Conservation (phyloP, 92 coral and sea anemone species). For the Virgularia gustaviana region DNA sequence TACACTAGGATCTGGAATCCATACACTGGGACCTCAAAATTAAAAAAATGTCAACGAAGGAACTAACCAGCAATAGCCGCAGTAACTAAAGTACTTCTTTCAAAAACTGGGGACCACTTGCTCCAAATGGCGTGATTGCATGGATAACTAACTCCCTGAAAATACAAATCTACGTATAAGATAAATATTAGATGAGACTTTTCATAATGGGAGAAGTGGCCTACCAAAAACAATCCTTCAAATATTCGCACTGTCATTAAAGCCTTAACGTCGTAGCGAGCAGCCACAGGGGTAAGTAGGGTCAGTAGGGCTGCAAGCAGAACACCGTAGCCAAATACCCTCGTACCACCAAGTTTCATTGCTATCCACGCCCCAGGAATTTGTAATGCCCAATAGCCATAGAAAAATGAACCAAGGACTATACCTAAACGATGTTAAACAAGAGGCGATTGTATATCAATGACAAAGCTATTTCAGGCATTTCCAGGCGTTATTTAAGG, state of each 20-base stretch:
- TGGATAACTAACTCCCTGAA: slow-evolving; percentile 93
- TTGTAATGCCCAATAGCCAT: slow-evolving; percentile 96
- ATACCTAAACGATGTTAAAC: slow-evolving; percentile 66
- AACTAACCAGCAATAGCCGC: slow-evolving; percentile 92
- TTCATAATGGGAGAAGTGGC: slow-evolving; percentile 20
- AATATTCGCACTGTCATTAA: slow-evolving; percentile 81
- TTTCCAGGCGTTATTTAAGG: neutral
- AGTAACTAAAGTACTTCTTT: slow-evolving; percentile 88
- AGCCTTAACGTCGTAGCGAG: slow-evolving; percentile 85
- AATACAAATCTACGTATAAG: neutral
- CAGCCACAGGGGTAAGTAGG: slow-evolving; percentile 83
- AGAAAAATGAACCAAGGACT: slow-evolving; percentile 93
- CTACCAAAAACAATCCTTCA: slow-evolving; percentile 94
- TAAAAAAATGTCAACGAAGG: too few species aligned
- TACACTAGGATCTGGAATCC: too few species aligned
- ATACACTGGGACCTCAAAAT: too few species aligned
- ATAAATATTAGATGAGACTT: neutral
- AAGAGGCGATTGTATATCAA: neutral
- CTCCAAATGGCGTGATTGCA: slow-evolving; percentile 99
- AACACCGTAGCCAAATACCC: slow-evolving; percentile 98
- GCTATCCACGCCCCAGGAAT: slow-evolving; percentile 99
- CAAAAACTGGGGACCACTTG: slow-evolving; percentile 96
- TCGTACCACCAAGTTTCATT: slow-evolving; percentile 92
- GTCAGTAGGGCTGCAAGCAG: slow-evolving; percentile 80
- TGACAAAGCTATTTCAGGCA: neutral